Percentiles rank a stretch among this genome's conserved stretches.
phyloP scores from a whole-genome alignment of 92 coral and sea anemone species.

The Micromussa lordhowensis region DNA sequence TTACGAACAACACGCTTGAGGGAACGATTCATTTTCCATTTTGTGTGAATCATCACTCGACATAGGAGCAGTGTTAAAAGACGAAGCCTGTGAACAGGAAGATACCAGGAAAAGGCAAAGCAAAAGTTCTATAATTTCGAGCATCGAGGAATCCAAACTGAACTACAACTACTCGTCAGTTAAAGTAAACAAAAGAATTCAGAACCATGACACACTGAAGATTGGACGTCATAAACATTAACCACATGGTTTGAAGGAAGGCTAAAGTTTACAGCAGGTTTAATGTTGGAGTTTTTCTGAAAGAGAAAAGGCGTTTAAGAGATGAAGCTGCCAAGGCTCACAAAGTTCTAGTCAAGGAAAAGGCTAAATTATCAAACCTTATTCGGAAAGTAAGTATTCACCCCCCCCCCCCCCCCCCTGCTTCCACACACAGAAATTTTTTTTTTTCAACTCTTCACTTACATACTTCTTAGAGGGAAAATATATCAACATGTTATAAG shows the following conservation, averaged over 20 bases:
- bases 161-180: too few relatives aligned
- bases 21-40: too few relatives aligned
- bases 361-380: constrained; percentile 24
- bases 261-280: constrained; percentile 59
- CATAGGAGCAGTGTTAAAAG: too few relatives aligned
- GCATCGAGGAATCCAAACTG: background rate
- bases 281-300: constrained; percentile 55
- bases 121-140: constrained; percentile 1
- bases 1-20: background rate
- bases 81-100: too few relatives aligned
- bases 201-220: background rate
- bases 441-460: background rate
- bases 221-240: constrained; percentile 22
- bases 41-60: too few relatives aligned
- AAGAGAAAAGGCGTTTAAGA: constrained; percentile 56
- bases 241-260: constrained; percentile 43
- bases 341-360: constrained; percentile 38
- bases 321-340: constrained; percentile 48
- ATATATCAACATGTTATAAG: constrained; percentile 15
- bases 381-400: constrained; percentile 40
- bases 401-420: background rate
- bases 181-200: too few relatives aligned
- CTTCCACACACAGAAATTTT: too few relatives aligned
- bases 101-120: constrained; percentile 19
- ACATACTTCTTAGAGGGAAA: background rate